Percentiles rank a stretch among this genome's conserved stretches.
Evolutionary conservation across 2,888 invertebrate species (phyloP).

Genomic region (Encarsia formosa): DNA sequence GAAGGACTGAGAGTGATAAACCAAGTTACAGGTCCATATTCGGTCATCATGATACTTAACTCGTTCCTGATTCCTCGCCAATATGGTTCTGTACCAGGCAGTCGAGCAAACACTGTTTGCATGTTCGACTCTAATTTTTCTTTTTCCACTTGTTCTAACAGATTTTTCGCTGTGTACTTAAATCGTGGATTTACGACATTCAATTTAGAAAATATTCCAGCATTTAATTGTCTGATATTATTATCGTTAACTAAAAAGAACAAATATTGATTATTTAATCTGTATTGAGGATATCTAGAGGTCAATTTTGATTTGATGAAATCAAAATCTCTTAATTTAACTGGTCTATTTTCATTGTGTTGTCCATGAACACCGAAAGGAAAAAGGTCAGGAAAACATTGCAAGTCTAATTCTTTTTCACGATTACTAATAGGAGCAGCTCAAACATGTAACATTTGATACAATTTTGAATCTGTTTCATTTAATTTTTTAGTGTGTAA

Average conservation of each 20-base stretch:
- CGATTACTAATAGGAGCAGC: slow-evolving; percentile 27
- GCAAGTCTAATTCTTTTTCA: slow-evolving; percentile 27
- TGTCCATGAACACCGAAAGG: slow-evolving; percentile 30
- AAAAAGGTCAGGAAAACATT: slow-evolving; percentile 32
- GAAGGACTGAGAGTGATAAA: slow-evolving; percentile 33
- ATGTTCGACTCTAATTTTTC: no score
- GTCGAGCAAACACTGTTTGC: slow-evolving; percentile 27
- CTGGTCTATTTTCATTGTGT: not conserved
- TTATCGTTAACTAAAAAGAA: slow-evolving; percentile 32
- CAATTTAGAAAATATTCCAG: no score
- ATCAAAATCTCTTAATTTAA: slow-evolving; percentile 24
- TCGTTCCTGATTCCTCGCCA: slow-evolving; percentile 28
- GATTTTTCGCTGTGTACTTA: slow-evolving; percentile 19
- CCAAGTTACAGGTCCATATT: no score
- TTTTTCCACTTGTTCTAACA: slow-evolving; percentile 22
- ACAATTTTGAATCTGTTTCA: slow-evolving; percentile 30
- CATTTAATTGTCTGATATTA: slow-evolving; percentile 33
- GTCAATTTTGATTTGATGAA: slow-evolving; percentile 31
- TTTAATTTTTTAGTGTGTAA: slow-evolving; percentile 30
- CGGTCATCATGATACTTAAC: slow-evolving; percentile 28
- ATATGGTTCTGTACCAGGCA: slow-evolving; percentile 31
- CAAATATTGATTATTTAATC: slow-evolving; percentile 32
- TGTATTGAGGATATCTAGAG: slow-evolving; percentile 31
- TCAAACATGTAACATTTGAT: no score
- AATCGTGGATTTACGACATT: no score